Percentiles rank a stretch among this genome's conserved stretches.
Conservation (phyloP, 2,113 vertebrate species). For the Strix aluco region DNA sequence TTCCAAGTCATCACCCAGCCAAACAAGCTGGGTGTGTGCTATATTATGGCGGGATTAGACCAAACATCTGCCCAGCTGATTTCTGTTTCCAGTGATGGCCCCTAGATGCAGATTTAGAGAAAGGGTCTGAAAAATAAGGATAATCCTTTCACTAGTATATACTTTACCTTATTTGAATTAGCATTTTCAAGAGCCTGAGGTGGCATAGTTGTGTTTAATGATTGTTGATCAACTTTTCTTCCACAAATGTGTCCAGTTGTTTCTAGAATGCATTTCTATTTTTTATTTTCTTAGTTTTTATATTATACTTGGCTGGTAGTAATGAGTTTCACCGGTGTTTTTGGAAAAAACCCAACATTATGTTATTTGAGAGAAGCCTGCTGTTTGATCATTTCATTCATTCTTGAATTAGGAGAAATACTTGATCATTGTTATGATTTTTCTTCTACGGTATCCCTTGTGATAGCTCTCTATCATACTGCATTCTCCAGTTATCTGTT, state of each 20-base stretch:
- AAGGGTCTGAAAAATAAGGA: neutral
- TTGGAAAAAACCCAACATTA: rapidly evolving
- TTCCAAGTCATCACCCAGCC: neutral
- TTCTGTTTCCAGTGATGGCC: neutral
- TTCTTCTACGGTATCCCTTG: neutral
- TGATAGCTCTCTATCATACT: neutral
- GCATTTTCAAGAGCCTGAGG: neutral
- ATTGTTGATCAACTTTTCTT: neutral
- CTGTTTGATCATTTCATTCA: neutral
- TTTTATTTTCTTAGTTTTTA: neutral
- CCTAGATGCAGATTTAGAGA: neutral
- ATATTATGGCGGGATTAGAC: neutral
- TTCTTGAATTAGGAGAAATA: neutral
- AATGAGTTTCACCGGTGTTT: neutral
- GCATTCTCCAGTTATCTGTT: neutral
- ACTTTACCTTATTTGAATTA: neutral
- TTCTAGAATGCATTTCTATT: neutral
- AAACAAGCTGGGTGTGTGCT: neutral
- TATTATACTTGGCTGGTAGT: neutral
- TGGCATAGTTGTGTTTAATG: neutral
- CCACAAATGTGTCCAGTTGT: neutral
- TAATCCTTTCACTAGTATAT: neutral
- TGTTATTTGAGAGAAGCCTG: neutral
- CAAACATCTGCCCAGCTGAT: neutral
- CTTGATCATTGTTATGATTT: neutral